Evolutionary conservation across 2,113 vertebrate genomes (phyloP), one percentile per base, ranked within the genome.

Genomic region (Myodes glareolus): DNA sequence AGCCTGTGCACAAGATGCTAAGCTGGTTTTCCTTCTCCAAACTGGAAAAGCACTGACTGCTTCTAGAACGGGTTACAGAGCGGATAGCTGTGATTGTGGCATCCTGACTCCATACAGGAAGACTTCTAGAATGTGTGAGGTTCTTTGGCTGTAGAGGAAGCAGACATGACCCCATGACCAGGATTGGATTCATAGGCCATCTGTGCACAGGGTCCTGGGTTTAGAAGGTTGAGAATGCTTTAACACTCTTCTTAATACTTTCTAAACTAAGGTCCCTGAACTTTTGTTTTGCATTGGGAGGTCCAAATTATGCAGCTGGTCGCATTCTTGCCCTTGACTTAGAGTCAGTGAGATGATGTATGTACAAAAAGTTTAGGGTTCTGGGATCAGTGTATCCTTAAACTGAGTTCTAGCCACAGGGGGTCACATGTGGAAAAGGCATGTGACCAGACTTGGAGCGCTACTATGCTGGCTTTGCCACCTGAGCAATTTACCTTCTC

Each of bases 41-140:
- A 78, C 12, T 90, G 45, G 17, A 70, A 55, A 36, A 42, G 1
- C 3, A 23, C 33, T 31, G 55, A 61, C 36, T 75, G 33, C 31
- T n/a, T 58, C 63, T 61, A 70, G 73, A 52, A 81, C 58, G 27
- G 65, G 8, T 11, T 67, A 2, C 63, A 45, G 70, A 21, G 42
- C 27, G 5, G 80, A 61, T 47, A 33, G 27, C 29, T 36, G 14
- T 31, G 45, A 47, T 61, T 68, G 1, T 13, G 29, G 68, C 52
- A 73, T 17, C 68, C 47, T 80, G 78, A 90, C 63, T 90, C 55
- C 42, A 78, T 68, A 13, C 67, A 77, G 23, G 42, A 29, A 80
- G 39, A 33, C 73, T 92, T 90, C 90, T 86, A 96, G 92, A 95
- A 73, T 42, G 55, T 8, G 23, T 19, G 25, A 85, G 55, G 45